phyloP scores from a whole-genome alignment of 1,140 invertebrate species.

The Drosophila equinoxialis region DNA sequence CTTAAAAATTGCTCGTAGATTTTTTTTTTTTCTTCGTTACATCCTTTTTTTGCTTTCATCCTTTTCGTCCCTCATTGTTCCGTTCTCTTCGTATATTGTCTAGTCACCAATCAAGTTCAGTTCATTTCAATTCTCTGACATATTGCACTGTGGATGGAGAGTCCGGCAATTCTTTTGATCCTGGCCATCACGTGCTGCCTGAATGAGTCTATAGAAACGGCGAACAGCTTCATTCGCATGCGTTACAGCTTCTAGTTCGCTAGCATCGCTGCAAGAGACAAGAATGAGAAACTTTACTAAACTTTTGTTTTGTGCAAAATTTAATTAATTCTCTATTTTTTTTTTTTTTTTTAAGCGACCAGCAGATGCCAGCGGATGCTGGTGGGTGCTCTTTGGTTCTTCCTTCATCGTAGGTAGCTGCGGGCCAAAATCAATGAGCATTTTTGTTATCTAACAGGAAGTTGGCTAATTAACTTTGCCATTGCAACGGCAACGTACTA shows the following conservation, averaged over 20 bases:
- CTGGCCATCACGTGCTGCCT: conserved; percentile 91
- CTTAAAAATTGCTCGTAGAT: conserved; percentile 56
- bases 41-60: not conserved
- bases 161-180: conserved; percentile 89
- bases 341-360: not conserved
- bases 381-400: not conserved
- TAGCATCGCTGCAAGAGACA: conserved; percentile 72
- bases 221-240: conserved; percentile 87
- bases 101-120: not conserved
- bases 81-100: not conserved
- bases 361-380: conserved; percentile 38
- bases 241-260: conserved; percentile 87
- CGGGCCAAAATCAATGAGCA: conserved; percentile 25
- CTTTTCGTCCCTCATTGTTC: not conserved
- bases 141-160: conserved; percentile 87
- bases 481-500: conserved; percentile 24
- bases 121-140: conserved; percentile 65
- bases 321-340: conserved; percentile 53
- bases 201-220: conserved; percentile 90
- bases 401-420: conserved; percentile 23
- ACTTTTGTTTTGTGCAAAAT: conserved; percentile 39
- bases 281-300: conserved; percentile 39
- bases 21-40: not conserved
- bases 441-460: conserved; percentile 43
- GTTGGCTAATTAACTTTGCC: conserved; percentile 69